Conservation (phyloP, 92 coral and sea anemone genomes). For the Porites lobata region DNA sequence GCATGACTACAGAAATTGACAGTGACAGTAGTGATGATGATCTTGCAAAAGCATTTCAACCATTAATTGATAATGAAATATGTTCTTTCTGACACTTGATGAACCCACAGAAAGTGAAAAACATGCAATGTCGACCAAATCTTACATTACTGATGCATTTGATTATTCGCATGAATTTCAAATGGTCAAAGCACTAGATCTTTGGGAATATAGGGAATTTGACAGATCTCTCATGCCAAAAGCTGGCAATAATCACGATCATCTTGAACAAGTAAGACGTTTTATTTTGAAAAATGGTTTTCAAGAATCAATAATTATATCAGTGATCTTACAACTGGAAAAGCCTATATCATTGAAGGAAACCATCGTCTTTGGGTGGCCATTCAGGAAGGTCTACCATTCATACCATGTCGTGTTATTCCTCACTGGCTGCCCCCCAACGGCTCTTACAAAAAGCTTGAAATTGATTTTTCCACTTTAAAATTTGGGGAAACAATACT, state of each 20-base stretch:
- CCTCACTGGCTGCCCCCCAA: not conserved
- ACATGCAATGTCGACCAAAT: not conserved
- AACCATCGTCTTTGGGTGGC: slow-evolving; percentile 9
- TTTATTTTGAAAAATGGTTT: not conserved
- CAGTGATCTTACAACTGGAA: not conserved
- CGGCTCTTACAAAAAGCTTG: no score
- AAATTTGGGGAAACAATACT: no score
- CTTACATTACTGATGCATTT: not conserved
- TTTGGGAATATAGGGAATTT: not conserved
- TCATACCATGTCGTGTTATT: not conserved
- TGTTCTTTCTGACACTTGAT: not conserved
- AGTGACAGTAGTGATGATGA: not conserved
- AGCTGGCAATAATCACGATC: not conserved
- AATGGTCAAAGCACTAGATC: not conserved
- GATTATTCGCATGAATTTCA: not conserved
- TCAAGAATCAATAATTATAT: slow-evolving; percentile 1
- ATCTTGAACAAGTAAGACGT: not conserved
- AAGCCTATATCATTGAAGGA: not conserved
- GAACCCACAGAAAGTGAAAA: slow-evolving; percentile 11
- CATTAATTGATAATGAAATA: not conserved
- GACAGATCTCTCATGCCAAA: slow-evolving; percentile 1
- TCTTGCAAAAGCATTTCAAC: not conserved
- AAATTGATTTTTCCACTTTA: no score
- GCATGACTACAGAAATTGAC: not conserved
- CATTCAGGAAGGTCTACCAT: not conserved